phyloP scores from a whole-genome alignment of 1,140 invertebrate species.

The Eulimnadia texana region DNA sequence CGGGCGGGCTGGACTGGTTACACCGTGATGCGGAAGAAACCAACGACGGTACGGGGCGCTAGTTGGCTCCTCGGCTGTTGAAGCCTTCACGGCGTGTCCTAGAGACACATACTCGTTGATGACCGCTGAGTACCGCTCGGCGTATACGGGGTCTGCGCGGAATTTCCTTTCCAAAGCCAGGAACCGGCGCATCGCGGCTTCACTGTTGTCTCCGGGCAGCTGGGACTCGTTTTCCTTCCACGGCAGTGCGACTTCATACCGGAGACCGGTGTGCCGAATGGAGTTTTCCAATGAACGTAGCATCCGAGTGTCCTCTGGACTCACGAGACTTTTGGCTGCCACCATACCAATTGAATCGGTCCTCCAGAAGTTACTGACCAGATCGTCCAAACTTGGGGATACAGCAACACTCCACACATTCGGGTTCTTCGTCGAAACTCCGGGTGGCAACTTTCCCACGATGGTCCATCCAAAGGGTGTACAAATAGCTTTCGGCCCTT shows the following conservation, averaged over 20 bases:
- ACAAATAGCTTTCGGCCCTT: neutral
- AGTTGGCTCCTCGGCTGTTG: neutral
- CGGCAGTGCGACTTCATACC: conserved; percentile 14
- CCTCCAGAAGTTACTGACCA: neutral
- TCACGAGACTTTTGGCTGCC: neutral
- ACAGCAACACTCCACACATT: too few species aligned
- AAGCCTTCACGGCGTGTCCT: neutral
- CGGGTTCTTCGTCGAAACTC: too few species aligned
- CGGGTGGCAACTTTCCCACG: too few species aligned
- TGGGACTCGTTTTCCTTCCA: conserved; percentile 11
- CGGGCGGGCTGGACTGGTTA: neutral
- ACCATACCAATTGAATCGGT: neutral
- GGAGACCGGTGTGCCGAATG: conserved; percentile 3
- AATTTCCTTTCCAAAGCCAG: conserved; percentile 6
- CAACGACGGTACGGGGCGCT: neutral
- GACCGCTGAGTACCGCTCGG: neutral
- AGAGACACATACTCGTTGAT: conserved; percentile 5
- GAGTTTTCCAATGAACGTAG: conserved; percentile 9
- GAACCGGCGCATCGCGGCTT: neutral
- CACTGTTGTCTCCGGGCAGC: conserved; percentile 10
- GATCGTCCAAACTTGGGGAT: neutral
- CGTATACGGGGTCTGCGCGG: conserved; percentile 5
- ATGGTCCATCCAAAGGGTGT: neutral
- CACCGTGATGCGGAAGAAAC: conserved; percentile 8
- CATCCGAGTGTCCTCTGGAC: conserved; percentile 3